Conservation (phyloP, 2,797 vertebrate species). For the Vipera ursinii region DNA sequence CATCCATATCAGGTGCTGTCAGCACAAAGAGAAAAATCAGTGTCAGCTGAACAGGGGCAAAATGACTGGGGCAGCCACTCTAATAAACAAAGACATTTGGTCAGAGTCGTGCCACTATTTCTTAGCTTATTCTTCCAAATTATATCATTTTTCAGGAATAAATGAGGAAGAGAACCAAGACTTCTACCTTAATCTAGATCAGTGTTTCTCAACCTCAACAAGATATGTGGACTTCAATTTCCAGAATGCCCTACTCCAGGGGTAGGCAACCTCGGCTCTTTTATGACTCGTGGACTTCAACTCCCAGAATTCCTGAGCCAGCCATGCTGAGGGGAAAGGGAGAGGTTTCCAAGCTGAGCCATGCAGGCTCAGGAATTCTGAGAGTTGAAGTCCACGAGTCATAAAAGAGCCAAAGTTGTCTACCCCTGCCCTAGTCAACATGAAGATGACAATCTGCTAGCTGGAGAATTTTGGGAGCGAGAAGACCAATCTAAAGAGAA, state of each 20-base stretch:
- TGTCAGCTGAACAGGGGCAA: neutral
- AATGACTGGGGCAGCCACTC: neutral
- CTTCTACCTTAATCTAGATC: neutral
- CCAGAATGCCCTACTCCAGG: neutral
- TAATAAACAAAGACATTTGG: neutral
- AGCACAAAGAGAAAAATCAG: neutral
- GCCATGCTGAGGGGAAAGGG: too few relatives aligned
- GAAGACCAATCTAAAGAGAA: neutral
- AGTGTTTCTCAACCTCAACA: neutral
- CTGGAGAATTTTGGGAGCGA: neutral
- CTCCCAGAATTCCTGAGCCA: too few relatives aligned
- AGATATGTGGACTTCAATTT: neutral
- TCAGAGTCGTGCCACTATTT: neutral
- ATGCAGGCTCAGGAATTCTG: too few relatives aligned
- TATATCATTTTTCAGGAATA: neutral
- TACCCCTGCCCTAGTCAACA: neutral
- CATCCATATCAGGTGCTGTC: neutral
- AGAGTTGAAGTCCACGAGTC: too few relatives aligned
- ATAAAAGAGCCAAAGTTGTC: too few relatives aligned
- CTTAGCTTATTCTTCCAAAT: neutral
- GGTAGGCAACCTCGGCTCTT: too few relatives aligned
- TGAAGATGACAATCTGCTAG: neutral
- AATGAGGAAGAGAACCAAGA: neutral
- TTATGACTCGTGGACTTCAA: too few relatives aligned
- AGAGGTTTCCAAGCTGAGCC: too few relatives aligned